phyloP scores from a whole-genome alignment of 1,140 invertebrate genomes.

The Trichonephila inaurata region DNA sequence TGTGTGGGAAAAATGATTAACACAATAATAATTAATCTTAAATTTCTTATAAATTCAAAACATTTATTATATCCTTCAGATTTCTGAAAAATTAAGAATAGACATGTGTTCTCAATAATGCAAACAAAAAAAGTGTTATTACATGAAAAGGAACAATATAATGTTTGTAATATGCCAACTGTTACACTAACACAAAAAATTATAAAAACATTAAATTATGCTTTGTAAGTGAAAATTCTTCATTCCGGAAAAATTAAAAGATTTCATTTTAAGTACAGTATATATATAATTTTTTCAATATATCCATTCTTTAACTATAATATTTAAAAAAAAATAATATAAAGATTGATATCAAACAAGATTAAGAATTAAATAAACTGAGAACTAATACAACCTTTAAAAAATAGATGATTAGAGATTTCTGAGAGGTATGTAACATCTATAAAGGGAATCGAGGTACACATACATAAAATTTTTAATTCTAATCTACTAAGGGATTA shows the following conservation, averaged over 20 bases:
- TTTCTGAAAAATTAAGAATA: too few relatives aligned
- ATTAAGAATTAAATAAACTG: neutral
- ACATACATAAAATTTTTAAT: neutral
- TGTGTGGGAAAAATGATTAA: too few relatives aligned
- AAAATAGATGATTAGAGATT: neutral
- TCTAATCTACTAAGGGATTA: neutral
- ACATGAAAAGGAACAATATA: too few relatives aligned
- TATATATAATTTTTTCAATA: neutral
- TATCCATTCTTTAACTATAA: neutral
- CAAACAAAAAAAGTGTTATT: too few relatives aligned
- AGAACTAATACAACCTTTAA: neutral
- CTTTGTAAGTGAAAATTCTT: too few relatives aligned
- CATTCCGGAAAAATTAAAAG: neutral
- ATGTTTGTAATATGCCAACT: too few relatives aligned
- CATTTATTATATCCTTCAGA: too few relatives aligned
- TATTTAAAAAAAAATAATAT: neutral
- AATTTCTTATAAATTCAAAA: too few relatives aligned
- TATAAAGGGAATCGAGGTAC: neutral
- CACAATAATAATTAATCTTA: too few relatives aligned
- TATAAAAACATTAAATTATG: too few relatives aligned
- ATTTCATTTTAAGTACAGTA: neutral
- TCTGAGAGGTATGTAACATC: neutral
- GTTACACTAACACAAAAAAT: too few relatives aligned
- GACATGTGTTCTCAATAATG: too few relatives aligned
- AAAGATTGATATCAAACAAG: neutral